These are phyloP conservation scores for Emberiza fucata DNA, from an alignment of 2,113 vertebrate genomes.

Conservation along the genomic window DNA sequence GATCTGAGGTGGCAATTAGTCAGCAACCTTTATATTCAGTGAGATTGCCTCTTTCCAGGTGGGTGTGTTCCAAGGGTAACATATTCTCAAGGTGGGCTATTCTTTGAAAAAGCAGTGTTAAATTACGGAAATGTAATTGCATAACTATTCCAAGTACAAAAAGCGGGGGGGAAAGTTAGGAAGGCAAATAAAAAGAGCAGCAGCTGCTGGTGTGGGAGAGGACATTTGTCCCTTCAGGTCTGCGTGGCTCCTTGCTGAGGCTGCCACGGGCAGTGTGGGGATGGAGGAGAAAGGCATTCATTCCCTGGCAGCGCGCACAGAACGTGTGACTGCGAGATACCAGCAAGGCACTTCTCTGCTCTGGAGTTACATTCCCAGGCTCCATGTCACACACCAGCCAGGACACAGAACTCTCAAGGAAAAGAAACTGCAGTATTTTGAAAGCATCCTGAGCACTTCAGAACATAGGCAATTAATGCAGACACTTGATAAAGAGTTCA, in stretches of 20 bases:
- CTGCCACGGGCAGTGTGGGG: not conserved
- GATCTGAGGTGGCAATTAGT: not conserved
- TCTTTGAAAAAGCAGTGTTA: not conserved
- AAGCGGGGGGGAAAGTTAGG: accelerated
- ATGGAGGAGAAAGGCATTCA: conserved; percentile 13
- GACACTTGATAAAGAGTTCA: not conserved
- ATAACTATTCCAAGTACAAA: not conserved
- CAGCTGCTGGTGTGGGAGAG: not conserved
- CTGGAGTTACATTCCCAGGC: not conserved
- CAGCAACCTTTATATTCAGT: not conserved
- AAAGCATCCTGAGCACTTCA: not conserved
- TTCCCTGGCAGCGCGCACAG: accelerated
- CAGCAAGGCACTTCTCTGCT: not conserved
- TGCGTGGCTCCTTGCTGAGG: not conserved
- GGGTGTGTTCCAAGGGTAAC: not conserved
- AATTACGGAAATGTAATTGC: not conserved
- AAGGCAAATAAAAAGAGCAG: not conserved
- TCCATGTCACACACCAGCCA: not conserved
- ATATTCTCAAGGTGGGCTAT: not conserved
- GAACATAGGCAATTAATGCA: not conserved
- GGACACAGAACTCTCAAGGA: not conserved
- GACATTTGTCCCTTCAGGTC: not conserved
- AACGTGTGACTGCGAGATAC: not conserved
- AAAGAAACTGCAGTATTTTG: conserved; percentile 34
- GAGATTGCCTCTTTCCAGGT: not conserved